A percentile compares a stretch with the other conserved stretches of the same genome.
Evolutionary conservation across 2,797 vertebrate genomes (phyloP).

Genomic region (Danio choprae): DNA sequence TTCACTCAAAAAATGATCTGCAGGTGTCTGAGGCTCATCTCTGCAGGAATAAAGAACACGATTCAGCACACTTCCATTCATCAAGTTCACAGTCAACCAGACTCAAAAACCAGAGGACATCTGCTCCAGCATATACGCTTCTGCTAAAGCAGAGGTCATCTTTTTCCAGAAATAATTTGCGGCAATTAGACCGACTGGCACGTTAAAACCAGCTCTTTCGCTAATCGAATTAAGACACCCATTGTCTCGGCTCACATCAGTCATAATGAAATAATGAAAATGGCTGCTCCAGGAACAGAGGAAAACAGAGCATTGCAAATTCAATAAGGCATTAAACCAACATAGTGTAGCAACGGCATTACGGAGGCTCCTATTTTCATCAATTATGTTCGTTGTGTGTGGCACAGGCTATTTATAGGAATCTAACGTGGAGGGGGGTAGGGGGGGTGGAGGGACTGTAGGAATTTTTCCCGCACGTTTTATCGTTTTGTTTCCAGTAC

Average conservation of each 20-base stretch:
- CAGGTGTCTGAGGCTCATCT: constrained; percentile 10
- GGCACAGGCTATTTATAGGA: constrained; percentile 5
- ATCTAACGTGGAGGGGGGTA: background rate
- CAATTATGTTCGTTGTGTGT: constrained; percentile 7
- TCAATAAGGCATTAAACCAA: constrained; percentile 21
- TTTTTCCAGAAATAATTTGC: constrained; percentile 26
- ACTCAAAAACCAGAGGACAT: background rate
- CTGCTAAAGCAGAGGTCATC: constrained; percentile 31
- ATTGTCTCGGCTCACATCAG: constrained; percentile 62
- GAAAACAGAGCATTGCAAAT: constrained; percentile 53
- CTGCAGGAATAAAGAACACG: background rate
- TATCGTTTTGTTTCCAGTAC: background rate
- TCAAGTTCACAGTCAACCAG: background rate
- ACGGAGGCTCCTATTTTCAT: constrained; percentile 11
- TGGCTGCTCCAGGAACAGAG: constrained; percentile 43
- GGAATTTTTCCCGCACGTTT: background rate
- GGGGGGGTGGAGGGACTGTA: too few species aligned
- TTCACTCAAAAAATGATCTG: constrained; percentile 1
- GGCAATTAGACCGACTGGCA: constrained; percentile 34
- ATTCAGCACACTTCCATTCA: background rate
- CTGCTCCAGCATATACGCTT: background rate
- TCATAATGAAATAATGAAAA: constrained; percentile 61
- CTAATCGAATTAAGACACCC: constrained; percentile 58
- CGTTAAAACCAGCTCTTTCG: constrained; percentile 31
- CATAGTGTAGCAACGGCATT: constrained; percentile 1